phyloP scores from a whole-genome alignment of 2,113 vertebrate species.

The Nannobrachium achirus region DNA sequence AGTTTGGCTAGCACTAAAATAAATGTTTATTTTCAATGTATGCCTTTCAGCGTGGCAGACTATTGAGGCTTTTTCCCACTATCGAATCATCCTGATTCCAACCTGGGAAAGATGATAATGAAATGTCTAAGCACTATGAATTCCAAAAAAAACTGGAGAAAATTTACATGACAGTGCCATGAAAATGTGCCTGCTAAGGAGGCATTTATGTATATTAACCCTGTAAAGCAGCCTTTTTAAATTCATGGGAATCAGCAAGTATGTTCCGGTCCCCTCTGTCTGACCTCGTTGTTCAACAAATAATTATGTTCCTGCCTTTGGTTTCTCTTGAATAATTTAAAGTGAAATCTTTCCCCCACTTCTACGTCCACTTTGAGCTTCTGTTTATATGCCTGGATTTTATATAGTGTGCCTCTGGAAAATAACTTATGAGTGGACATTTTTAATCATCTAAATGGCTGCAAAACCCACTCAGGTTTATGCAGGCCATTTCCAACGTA shows the following conservation, averaged over 20 bases:
- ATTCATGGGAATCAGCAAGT: no score
- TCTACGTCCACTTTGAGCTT: constrained; percentile 42
- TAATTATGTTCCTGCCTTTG: constrained; percentile 54
- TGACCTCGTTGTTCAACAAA: constrained; percentile 50
- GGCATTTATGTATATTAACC: constrained; percentile 76
- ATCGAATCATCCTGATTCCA: no score
- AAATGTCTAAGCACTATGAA: no score
- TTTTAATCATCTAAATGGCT: constrained; percentile 29
- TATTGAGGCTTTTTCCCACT: no score
- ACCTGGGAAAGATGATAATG: no score
- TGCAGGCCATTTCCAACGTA: constrained; percentile 27
- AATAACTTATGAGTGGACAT: constrained; percentile 37
- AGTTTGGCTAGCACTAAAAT: no score
- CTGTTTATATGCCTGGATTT: constrained; percentile 17
- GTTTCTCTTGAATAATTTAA: constrained; percentile 47
- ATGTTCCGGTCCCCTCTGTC: constrained; percentile 11
- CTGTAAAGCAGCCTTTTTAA: constrained; percentile 72
- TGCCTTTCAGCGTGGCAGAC: no score
- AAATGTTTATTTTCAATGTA: no score
- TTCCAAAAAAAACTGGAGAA: no score
- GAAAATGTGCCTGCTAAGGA: constrained; percentile 65
- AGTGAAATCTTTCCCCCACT: constrained; percentile 58
- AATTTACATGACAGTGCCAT: no score
- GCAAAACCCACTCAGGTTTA: constrained; percentile 8
- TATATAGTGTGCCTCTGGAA: constrained; percentile 32